Base-by-base conservation (phyloP, 2,888 invertebrate species). In the Caradrina clavipalpis region DNA sequence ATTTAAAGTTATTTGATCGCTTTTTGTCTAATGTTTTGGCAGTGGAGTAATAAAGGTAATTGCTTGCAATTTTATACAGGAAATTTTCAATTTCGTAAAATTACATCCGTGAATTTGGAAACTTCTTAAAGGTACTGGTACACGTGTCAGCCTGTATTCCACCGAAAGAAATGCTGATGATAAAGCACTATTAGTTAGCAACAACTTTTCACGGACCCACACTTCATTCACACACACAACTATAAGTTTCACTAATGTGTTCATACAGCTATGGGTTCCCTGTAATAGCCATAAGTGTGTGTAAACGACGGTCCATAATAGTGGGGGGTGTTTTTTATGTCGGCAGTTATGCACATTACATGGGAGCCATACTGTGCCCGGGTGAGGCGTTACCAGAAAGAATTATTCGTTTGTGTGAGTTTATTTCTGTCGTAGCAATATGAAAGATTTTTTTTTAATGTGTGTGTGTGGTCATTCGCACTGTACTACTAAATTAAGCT, bases 311-410 rank as follows among this genome's bases (percentile, higher is more conserved):
- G 39, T 19, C 15, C 10, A 17, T 45, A 55, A 67, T 59, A 67
- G 61, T 31, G 35, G 67, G 59, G 57, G 21, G 73, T 64, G 60
- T 58, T 66, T 76, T 77, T 73, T 73, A 76, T 78, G 76, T 72
- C 22, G 47, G 57, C 35, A 61, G 26, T 78, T 61, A 45, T 78
- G 60, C 57, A 73, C 64, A 47, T 72, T 57, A 58, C 17, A 15
- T 54, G 57, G 22, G n/a, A 22, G 21, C 54, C 61, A 31, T 51
- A 57, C 22, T 57, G 15, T 47, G 49, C 73, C 11, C 42, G 56
- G 10, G 47, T 55, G 57, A 54, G 39, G 22, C 10, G 26, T 64
- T 35, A 39, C 49, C 21, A 31, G 42, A 45, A 61, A 54, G 5
- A 65, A 65, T 39, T 61, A 65, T 65, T 50, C 64, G 19, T 61